Evolutionary conservation across 2,113 vertebrate genomes (phyloP).

Genomic region (Stercorarius parasiticus): DNA sequence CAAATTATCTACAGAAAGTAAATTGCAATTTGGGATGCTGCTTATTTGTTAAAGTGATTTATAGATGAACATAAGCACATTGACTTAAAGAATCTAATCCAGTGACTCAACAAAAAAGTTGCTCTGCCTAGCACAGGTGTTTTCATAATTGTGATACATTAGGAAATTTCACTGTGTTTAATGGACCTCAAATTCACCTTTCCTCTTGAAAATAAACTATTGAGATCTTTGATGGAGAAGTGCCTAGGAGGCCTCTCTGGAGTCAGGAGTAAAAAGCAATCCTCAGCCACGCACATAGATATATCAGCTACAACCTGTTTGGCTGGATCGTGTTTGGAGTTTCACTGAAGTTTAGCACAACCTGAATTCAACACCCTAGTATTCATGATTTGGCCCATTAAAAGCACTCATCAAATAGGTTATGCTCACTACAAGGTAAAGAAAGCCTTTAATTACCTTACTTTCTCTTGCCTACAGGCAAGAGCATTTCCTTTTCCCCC

Average conservation of each 20-base stretch:
- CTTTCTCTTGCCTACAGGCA: background rate
- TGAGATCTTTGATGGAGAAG: background rate
- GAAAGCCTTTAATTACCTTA: background rate
- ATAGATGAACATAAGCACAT: background rate
- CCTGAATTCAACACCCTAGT: background rate
- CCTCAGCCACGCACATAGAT: background rate
- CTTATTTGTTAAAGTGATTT: slow-evolving; percentile 34
- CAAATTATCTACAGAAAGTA: slow-evolving; percentile 7
- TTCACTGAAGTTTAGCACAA: background rate
- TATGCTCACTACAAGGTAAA: background rate
- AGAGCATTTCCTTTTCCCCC: background rate
- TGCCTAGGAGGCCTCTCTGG: background rate
- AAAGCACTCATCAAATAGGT: background rate
- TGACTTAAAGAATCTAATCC: background rate
- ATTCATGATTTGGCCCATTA: background rate
- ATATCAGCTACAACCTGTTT: background rate
- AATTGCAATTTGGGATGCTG: background rate
- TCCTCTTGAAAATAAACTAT: background rate
- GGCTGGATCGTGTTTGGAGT: background rate
- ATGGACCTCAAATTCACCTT: background rate
- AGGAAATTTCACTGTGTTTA: background rate
- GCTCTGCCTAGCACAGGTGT: background rate
- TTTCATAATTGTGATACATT: background rate
- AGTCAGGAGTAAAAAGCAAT: background rate
- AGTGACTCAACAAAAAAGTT: slow-evolving; percentile 25